Percentiles rank a stretch among this genome's conserved stretches.
These are phyloP conservation scores for Reinhardtius hippoglossoides DNA, from an alignment of 2,113 vertebrate genomes.

Conservation along the genomic window DNA sequence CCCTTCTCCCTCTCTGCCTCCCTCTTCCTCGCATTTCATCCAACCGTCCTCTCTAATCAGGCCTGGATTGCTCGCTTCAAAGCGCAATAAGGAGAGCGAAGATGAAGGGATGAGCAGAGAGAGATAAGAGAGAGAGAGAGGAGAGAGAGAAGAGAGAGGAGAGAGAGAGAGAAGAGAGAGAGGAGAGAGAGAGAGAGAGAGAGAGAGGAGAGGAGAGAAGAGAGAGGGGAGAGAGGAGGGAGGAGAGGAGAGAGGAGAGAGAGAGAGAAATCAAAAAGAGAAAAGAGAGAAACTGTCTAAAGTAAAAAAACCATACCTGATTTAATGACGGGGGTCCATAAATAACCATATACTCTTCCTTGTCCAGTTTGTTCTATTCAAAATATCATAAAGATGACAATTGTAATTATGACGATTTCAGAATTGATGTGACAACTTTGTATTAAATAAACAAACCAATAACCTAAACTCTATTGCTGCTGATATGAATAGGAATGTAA, in stretches of 20 bases:
- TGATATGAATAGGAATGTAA: not conserved
- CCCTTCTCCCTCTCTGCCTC: slow-evolving; percentile 9
- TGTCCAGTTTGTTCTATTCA: not conserved
- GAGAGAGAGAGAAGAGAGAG: no score
- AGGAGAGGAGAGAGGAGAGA: not conserved
- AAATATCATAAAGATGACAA: not conserved
- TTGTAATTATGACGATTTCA: not conserved
- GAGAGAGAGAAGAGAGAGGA: no score
- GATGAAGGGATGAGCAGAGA: no score
- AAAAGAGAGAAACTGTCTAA: no score
- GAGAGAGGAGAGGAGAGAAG: not conserved
- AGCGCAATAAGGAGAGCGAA: slow-evolving; percentile 36
- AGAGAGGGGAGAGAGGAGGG: slow-evolving; percentile 17
- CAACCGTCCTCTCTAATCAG: slow-evolving; percentile 58
- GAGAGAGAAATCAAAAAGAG: no score
- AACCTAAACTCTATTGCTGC: not conserved
- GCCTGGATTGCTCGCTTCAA: slow-evolving; percentile 43
- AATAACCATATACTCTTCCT: slow-evolving; percentile 4
- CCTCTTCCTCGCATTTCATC: slow-evolving; percentile 37
- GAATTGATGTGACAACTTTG: not conserved
- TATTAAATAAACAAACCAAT: not conserved
- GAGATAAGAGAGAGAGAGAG: not conserved
- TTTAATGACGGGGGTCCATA: slow-evolving; percentile 50
- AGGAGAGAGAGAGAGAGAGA: slow-evolving; percentile 1
- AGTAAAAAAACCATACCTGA: no score